Evolutionary conservation across 2,888 invertebrate species (phyloP).

Genomic region (Saturnia japonica): DNA sequence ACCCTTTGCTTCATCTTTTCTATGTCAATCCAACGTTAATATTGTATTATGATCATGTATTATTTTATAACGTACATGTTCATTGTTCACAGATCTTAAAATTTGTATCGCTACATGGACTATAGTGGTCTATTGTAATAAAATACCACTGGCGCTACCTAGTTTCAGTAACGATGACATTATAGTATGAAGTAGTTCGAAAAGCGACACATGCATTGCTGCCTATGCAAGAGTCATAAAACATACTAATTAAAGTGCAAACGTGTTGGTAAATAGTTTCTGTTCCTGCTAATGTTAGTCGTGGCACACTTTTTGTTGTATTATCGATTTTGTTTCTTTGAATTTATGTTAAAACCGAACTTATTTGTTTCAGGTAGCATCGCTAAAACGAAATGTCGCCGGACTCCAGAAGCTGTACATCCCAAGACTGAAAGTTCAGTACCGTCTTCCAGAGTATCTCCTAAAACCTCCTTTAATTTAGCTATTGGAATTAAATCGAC

Average conservation of each 20-base stretch:
- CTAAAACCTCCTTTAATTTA: constrained; percentile 68
- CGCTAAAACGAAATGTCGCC: constrained; percentile 64
- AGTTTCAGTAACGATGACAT: constrained; percentile 54
- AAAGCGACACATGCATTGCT: constrained; percentile 58
- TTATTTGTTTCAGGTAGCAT: constrained; percentile 69
- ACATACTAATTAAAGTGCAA: constrained; percentile 56
- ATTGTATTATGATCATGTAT: not conserved
- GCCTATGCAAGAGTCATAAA: constrained; percentile 64
- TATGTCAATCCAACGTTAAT: not conserved
- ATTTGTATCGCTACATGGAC: no score
- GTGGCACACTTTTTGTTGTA: constrained; percentile 18
- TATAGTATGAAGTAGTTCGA: constrained; percentile 50
- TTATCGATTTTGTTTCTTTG: not conserved
- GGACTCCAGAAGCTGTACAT: constrained; percentile 65
- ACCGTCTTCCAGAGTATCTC: constrained; percentile 76
- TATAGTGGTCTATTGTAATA: no score
- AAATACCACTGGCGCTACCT: constrained; percentile 44
- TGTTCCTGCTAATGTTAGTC: constrained; percentile 50
- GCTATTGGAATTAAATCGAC: constrained; percentile 64
- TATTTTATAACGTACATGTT: not conserved
- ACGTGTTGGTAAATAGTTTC: constrained; percentile 65
- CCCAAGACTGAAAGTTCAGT: constrained; percentile 74
- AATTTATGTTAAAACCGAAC: not conserved
- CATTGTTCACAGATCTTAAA: no score
- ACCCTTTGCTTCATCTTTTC: not conserved